Conservation (phyloP, 1,140 invertebrate genomes). For the Dendroctonus valens region DNA sequence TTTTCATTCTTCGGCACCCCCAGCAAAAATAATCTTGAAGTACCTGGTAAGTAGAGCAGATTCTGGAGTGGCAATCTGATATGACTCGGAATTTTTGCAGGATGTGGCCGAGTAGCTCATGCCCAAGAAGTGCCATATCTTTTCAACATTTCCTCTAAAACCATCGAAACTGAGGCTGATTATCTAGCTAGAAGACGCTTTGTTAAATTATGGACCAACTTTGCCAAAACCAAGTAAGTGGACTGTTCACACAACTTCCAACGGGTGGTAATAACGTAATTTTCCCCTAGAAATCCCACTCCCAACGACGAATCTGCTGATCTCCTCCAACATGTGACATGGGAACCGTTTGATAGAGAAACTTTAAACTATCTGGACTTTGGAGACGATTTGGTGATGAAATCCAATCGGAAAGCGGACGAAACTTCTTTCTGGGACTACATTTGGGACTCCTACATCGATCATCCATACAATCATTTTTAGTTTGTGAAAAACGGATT, state of each 20-base stretch:
- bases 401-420: not conserved
- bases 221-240: conserved; percentile 8
- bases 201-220: conserved; percentile 17
- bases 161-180: conserved; percentile 17
- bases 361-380: not conserved
- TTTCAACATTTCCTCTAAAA: conserved; percentile 14
- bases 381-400: not conserved
- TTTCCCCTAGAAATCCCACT: conserved; percentile 3
- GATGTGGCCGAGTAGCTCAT: conserved; percentile 13
- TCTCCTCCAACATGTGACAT: not conserved
- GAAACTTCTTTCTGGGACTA: not conserved
- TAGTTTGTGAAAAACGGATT: too few species aligned
- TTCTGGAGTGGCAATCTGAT: too few species aligned
- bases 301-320: conserved; percentile 3
- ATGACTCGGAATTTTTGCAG: not conserved
- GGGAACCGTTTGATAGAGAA: not conserved
- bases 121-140: conserved; percentile 14
- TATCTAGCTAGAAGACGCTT: conserved; percentile 13
- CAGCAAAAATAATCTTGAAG: not conserved
- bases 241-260: too few species aligned
- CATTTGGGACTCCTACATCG: not conserved
- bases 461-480: not conserved
- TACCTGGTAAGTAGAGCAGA: conserved; percentile 5
- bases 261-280: not conserved
- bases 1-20: conserved; percentile 12